Percentiles rank a stretch among this genome's conserved stretches.
Evolutionary conservation across 2,888 invertebrate species (phyloP).

Genomic region (Mimachlamys varia): DNA sequence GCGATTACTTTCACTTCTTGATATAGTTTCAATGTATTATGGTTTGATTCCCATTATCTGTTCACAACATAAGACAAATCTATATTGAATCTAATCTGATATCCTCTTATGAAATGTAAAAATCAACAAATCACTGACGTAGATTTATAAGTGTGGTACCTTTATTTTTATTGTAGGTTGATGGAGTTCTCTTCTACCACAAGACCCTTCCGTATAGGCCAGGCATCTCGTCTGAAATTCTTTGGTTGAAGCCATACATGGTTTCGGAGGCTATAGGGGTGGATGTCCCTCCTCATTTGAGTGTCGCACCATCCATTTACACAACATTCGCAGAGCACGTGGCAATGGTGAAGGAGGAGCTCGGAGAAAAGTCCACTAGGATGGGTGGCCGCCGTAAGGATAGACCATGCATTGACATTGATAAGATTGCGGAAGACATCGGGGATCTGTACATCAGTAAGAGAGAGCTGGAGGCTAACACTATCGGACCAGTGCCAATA

Average conservation of each 20-base stretch:
- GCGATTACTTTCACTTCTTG: no score
- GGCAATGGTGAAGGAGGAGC: neutral
- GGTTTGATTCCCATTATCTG: no score
- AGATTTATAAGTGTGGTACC: no score
- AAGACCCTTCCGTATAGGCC: neutral
- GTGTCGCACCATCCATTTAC: neutral
- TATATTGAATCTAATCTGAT: no score
- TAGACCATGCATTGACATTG: neutral
- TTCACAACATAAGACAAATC: no score
- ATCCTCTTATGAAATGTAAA: no score
- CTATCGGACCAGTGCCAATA: neutral
- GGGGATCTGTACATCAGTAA: constrained; percentile 23
- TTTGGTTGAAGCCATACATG: constrained; percentile 19
- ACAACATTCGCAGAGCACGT: neutral
- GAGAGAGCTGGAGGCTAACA: neutral
- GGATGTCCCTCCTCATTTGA: neutral
- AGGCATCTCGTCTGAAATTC: neutral
- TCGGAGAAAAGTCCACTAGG: neutral
- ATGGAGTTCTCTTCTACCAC: neutral
- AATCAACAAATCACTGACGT: no score
- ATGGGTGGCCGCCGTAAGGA: neutral
- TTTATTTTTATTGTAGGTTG: neutral
- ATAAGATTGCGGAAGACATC: neutral
- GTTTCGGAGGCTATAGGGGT: neutral
- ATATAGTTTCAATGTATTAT: no score